A percentile compares a stretch with the other conserved stretches of the same genome.
Evolutionary conservation across 2,797 vertebrate genomes (phyloP).

Genomic region (Mycteria americana): DNA sequence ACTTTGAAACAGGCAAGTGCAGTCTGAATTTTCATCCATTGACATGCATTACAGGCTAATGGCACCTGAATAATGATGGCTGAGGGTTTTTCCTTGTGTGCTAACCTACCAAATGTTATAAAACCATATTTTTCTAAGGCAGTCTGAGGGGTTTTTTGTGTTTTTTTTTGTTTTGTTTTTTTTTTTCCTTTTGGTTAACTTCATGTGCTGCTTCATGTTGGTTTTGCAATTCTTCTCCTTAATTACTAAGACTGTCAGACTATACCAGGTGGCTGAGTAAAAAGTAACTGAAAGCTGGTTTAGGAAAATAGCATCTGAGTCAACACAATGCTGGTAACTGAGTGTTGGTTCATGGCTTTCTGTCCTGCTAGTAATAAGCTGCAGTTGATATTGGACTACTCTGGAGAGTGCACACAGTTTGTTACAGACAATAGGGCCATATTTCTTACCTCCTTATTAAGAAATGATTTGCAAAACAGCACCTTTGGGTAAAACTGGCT

Average conservation of each 20-base stretch:
- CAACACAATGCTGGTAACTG: background rate
- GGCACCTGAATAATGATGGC: background rate
- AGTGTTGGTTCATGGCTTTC: background rate
- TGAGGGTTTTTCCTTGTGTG: background rate
- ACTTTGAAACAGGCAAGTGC: slow-evolving; percentile 86
- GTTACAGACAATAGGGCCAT: background rate
- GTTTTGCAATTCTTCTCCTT: background rate
- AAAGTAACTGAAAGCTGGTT: background rate
- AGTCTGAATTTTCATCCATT: background rate
- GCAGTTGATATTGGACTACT: background rate
- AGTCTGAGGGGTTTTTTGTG: too few species aligned
- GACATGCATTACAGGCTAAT: background rate
- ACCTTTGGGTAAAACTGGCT: background rate
- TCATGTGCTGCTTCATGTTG: background rate
- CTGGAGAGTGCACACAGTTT: background rate
- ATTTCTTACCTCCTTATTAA: background rate
- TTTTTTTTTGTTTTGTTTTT: too few species aligned
- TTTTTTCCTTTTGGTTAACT: background rate
- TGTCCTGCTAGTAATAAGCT: background rate
- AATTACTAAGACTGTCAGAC: background rate
- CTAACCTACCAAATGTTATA: background rate
- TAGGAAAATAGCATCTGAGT: background rate
- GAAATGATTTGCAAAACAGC: background rate
- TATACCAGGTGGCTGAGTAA: background rate
- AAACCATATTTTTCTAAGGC: background rate